Evolutionary conservation across 2,797 vertebrate genomes (phyloP), one percentile per base, ranked within the genome.

Genomic region (Pygocentrus nattereri): DNA sequence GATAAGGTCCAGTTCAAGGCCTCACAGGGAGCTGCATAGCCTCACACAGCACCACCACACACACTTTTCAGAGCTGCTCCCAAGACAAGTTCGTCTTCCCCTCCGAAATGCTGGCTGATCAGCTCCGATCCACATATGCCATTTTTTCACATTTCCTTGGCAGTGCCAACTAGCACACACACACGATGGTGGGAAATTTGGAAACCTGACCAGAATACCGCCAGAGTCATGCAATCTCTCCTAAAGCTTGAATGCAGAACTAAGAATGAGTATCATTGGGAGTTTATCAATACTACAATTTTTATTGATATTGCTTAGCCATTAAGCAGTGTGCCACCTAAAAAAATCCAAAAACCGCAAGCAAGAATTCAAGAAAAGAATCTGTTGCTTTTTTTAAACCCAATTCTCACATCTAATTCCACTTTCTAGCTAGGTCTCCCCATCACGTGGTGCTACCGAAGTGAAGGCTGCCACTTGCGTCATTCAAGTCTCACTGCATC

Each of bases 51-150:
- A 56, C 19, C 67, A 23, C 77, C 27, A 58, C 25, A 21, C 75
- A 75, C 86, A 79, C 84, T 87, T 82, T 83, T 83, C 81, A 81
- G 52, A 83, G 59, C 82, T 88, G 82, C 83, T 85, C 87, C 52
- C 80, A 86, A 89, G 90, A 84, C 30, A 59, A 30, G 61, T 34
- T 21, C 34, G 59, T 47, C 79, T 83, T 79, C 74, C 68, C 49
- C 4, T 49, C 79, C 78, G 85, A 87, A 84, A 80, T 82, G 78
- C 82, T 83, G 82, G 69, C 84, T 73, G 78, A 86, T 85, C 79
- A 4, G 1, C 77, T 83, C 11, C 78, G 82, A 82, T 85, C 88
- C 76, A 59, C 88, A 89, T 88, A 87, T 90, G 64, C 77, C 75
- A 69, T 91, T 82, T 82, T n/a, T 84, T 88, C 11, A 18, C 68